phyloP scores from a whole-genome alignment of 2,888 invertebrate species.

The Drosophila mercatorum region DNA sequence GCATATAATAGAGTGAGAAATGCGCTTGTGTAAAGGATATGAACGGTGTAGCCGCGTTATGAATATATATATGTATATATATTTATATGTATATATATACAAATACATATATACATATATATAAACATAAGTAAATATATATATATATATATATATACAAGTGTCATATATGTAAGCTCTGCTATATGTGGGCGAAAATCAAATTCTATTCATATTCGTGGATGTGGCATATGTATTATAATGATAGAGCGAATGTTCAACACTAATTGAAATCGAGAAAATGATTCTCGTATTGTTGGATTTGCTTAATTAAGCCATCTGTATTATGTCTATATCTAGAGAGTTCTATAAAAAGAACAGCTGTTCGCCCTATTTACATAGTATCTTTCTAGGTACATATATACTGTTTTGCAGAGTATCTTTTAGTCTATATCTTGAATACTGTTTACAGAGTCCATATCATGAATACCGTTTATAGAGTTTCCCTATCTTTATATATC shows the following conservation, averaged over 20 bases:
- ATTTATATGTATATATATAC: conserved; percentile 13
- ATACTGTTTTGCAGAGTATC: neutral
- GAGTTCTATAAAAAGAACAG: neutral
- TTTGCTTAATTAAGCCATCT: neutral
- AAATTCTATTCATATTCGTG: conserved; percentile 21
- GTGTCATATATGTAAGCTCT: conserved; percentile 6
- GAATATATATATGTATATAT: conserved; percentile 59
- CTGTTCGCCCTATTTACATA: neutral
- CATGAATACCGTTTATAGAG: too few species aligned
- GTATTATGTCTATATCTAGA: neutral
- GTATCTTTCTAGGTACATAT: too few species aligned
- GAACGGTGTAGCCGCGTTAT: conserved; percentile 75
- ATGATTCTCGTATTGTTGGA: conserved; percentile 1
- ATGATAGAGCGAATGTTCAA: conserved; percentile 25
- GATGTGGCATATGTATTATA: conserved; percentile 17
- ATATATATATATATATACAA: neutral
- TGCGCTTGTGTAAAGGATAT: conserved; percentile 70
- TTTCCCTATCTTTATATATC: too few species aligned
- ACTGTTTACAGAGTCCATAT: too few species aligned
- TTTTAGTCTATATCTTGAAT: neutral
- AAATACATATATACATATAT: conserved; percentile 21
- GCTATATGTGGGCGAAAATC: conserved; percentile 37
- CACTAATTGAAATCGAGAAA: conserved; percentile 20
- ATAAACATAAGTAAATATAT: conserved; percentile 13
- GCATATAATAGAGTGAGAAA: conserved; percentile 69